Conservation (phyloP, 2,888 invertebrate species). For the Cephus sareptanus region DNA sequence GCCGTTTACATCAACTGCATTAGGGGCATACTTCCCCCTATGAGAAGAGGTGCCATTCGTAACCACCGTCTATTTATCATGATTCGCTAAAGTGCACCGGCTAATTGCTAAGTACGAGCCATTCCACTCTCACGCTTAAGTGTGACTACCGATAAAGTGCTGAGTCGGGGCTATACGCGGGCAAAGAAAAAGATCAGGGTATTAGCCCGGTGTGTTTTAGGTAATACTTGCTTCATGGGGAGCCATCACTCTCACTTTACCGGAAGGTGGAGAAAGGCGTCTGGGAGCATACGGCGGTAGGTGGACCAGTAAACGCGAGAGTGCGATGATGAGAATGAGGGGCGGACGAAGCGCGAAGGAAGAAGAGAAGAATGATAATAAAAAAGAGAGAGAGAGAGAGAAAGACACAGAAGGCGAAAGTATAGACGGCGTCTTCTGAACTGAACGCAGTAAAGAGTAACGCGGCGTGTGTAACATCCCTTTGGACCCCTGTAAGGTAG, state of each 20-base stretch:
- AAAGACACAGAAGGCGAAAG: conserved; percentile 4
- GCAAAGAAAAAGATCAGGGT: conserved; percentile 13
- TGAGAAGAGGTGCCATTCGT: background rate
- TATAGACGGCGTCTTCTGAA: conserved; percentile 1
- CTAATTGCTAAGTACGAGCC: background rate
- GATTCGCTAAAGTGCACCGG: background rate
- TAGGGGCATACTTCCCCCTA: background rate
- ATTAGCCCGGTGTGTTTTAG: conserved; percentile 22
- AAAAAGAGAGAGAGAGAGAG: conserved; percentile 6
- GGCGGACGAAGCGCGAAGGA: conserved; percentile 2
- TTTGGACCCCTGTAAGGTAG: conserved; percentile 5
- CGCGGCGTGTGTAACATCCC: conserved; percentile 2
- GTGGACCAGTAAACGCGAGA: background rate
- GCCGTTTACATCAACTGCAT: background rate
- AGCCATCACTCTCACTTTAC: conserved; percentile 33
- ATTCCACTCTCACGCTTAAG: background rate
- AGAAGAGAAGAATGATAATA: conserved; percentile 12
- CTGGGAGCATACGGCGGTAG: background rate
- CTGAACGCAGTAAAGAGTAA: background rate
- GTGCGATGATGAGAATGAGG: conserved; percentile 5
- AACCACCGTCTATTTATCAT: background rate
- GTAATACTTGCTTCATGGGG: conserved; percentile 33
- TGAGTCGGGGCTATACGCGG: background rate
- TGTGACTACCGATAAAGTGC: background rate
- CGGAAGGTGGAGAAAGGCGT: background rate